Conservation (phyloP, 2,797 vertebrate species). For the Centropyge bicolor region DNA sequence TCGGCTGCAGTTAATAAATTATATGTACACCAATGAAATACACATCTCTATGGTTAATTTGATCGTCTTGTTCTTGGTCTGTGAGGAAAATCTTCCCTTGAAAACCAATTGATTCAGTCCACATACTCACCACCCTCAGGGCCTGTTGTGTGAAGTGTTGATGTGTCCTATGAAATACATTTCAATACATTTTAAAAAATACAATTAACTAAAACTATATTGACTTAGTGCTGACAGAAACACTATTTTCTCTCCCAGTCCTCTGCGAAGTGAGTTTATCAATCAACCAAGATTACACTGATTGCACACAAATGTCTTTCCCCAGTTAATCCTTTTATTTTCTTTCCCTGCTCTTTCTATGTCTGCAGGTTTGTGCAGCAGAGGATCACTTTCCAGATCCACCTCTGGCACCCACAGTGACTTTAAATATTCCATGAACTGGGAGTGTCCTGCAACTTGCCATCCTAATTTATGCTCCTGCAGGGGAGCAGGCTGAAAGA, state of each 20-base stretch:
- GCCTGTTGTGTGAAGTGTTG: not conserved
- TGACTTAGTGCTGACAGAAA: not conserved
- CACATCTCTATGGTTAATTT: not conserved
- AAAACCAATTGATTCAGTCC: not conserved
- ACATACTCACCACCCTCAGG: not conserved
- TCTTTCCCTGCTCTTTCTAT: not conserved
- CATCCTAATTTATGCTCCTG: conserved; percentile 50
- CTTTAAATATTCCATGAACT: conserved; percentile 73
- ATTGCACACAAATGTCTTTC: not conserved
- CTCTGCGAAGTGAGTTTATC: not conserved
- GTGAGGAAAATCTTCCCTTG: no score
- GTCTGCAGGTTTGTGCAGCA: not conserved
- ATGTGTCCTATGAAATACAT: not conserved
- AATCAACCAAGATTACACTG: not conserved
- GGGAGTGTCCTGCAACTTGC: conserved; percentile 67
- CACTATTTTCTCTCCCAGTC: not conserved
- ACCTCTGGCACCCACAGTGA: conserved; percentile 50
- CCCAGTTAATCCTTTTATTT: not conserved
- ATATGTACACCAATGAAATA: not conserved
- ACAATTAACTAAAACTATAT: not conserved
- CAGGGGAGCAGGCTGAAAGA: conserved; percentile 22
- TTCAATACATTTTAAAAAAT: no score
- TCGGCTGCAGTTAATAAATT: not conserved
- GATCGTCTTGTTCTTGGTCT: not conserved
- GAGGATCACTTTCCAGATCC: conserved; percentile 45